Evolutionary conservation across 2,888 invertebrate genomes (phyloP), one percentile per base, ranked within the genome.

Genomic region (Drosophila buzzatii): DNA sequence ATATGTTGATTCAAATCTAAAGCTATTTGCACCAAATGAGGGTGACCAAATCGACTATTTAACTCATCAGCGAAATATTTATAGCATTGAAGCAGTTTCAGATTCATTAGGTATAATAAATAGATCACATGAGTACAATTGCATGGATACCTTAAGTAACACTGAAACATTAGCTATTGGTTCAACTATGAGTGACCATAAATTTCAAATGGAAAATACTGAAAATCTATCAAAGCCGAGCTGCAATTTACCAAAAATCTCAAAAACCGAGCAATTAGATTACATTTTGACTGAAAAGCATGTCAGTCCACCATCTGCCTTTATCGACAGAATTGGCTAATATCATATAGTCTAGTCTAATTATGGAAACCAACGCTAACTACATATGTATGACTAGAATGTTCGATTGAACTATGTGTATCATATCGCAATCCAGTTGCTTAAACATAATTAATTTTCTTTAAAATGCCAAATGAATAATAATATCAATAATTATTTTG

Each of bases 281-380:
- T 86, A 90, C 52, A 88, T 89, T 57, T 79, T 91, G 33, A 86
- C 70, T 60, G 90, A 90, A 39, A 91, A 91, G 59, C 92, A 91
- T 73, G 76, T 92, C 8, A 92, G 92, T 76, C 92, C 92, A 64
- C 92, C 94, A 64, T 94, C 94, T 70, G 94, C 94, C 58, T 94
- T 94, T 74, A 93, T 93, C 70, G 94, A 94, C 75, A 93, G 92
- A 73, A 70, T 71, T 52, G 73, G 70, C 37, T 57, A 81, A 58
- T 70, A 69, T 10, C 33, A 33, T 33, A 16, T 27, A 51, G 18
- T n/a, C n/a, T 62, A 62, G 61, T 61, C 37, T 8, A 45, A 45
- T 35, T 4, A 9, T 45, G 35, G 42, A 18, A 12, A 64, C 37
- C 8, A n/a, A 9, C 7, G 31, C 35, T 49, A 41, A 18, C n/a